These are phyloP conservation scores for Caenorhabditis japonica DNA, from an alignment of 2,888 invertebrate species.

Conservation along the genomic window DNA sequence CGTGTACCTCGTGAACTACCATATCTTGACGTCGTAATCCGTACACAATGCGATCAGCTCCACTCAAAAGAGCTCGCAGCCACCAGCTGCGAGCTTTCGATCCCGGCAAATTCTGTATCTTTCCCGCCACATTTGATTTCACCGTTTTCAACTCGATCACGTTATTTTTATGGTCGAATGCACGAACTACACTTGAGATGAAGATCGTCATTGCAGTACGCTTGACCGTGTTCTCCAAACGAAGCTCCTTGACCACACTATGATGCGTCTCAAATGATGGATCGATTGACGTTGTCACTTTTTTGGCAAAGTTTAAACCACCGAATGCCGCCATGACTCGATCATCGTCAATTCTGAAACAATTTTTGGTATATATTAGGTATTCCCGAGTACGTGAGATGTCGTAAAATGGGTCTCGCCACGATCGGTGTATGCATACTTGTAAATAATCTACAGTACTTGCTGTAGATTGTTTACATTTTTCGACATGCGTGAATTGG, in stretches of 20 bases:
- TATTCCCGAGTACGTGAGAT: too few relatives aligned
- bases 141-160: slow-evolving; percentile 33
- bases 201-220: slow-evolving; percentile 6
- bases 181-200: slow-evolving; percentile 35
- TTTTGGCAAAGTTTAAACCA: slow-evolving; percentile 29
- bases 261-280: neutral
- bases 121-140: slow-evolving; percentile 9
- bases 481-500: too few relatives aligned
- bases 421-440: too few relatives aligned
- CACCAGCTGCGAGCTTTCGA: slow-evolving; percentile 27
- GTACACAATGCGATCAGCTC: slow-evolving; percentile 31
- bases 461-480: too few relatives aligned
- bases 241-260: slow-evolving; percentile 21
- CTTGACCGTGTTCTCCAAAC: neutral
- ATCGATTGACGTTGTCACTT: neutral
- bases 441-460: too few relatives aligned
- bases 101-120: slow-evolving; percentile 24
- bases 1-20: slow-evolving; percentile 19
- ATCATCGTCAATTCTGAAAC: neutral
- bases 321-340: slow-evolving; percentile 3
- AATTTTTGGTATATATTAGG: neutral
- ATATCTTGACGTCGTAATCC: slow-evolving; percentile 9
- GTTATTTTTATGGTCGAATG: slow-evolving; percentile 20
- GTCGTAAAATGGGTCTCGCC: too few relatives aligned
- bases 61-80: slow-evolving; percentile 29